Percentiles rank a stretch among this genome's conserved stretches.
Evolutionary conservation across 2,797 vertebrate species (phyloP).

Genomic region (Halcyon smyrnensis): DNA sequence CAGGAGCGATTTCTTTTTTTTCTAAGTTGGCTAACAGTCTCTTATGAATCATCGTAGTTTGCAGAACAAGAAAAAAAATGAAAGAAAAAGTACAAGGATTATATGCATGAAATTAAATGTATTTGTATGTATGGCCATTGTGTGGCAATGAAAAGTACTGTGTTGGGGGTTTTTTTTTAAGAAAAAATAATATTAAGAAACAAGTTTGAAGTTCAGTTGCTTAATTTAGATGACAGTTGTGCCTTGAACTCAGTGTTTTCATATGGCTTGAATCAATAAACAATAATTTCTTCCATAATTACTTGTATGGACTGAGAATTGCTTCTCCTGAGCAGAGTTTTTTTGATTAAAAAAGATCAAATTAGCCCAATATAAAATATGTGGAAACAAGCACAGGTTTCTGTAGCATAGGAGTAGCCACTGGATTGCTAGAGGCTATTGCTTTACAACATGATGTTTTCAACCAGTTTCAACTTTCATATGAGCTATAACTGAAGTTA

Average conservation of each 20-base stretch:
- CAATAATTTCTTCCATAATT: background rate
- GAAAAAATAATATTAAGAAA: background rate
- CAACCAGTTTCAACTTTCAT: background rate
- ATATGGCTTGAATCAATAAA: background rate
- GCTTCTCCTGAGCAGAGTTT: background rate
- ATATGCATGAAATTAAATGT: background rate
- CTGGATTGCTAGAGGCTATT: background rate
- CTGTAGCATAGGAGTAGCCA: background rate
- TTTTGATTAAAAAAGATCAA: background rate
- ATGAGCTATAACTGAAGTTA: background rate
- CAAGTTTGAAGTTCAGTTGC: background rate
- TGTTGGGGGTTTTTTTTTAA: background rate
- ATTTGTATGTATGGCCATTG: background rate
- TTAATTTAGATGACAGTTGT: background rate
- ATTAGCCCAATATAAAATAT: background rate
- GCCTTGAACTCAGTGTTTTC: background rate
- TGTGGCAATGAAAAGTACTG: background rate
- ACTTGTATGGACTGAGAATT: background rate
- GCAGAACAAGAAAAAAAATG: background rate
- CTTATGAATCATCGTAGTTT: background rate
- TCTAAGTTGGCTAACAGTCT: background rate
- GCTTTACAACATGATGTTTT: background rate
- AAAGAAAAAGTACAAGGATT: background rate
- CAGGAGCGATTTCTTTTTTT: background rate
- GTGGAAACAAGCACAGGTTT: background rate